phyloP scores from a whole-genome alignment of 2,888 invertebrate species.

The Tenthredo scrophulariae region DNA sequence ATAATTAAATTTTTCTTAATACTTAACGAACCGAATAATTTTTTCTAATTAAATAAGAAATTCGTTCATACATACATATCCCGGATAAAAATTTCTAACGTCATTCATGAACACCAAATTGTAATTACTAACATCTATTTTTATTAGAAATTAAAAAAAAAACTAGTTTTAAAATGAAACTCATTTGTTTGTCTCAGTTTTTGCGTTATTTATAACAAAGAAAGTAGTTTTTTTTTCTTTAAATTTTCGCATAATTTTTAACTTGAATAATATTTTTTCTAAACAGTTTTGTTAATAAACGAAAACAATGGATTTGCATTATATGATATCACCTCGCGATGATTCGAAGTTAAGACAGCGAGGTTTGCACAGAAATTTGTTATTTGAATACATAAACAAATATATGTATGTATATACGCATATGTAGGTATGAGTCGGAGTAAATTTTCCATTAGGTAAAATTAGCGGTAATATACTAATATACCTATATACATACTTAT shows the following conservation, averaged over 20 bases:
- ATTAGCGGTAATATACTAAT: not conserved
- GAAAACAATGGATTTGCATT: not conserved
- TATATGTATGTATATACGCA: not conserved
- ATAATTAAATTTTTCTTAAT: too few species aligned
- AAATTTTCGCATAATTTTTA: not conserved
- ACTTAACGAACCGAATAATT: too few species aligned
- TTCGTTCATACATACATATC: too few species aligned
- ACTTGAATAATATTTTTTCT: too few species aligned
- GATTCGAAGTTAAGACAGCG: not conserved
- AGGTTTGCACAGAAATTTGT: not conserved
- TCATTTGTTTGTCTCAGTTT: not conserved
- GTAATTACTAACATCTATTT: too few species aligned
- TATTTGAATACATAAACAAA: not conserved
- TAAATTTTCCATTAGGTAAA: not conserved
- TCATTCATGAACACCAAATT: too few species aligned
- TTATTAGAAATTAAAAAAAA: too few species aligned
- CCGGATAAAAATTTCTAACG: too few species aligned
- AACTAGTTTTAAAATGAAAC: not conserved
- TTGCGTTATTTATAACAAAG: not conserved
- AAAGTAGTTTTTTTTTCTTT: not conserved
- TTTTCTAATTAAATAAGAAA: too few species aligned
- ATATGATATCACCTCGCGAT: not conserved
- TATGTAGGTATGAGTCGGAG: not conserved
- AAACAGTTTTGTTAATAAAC: not conserved
- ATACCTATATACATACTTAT: not conserved